phyloP scores from a whole-genome alignment of 1,140 invertebrate genomes.

The Rhynchophorus ferrugineus region DNA sequence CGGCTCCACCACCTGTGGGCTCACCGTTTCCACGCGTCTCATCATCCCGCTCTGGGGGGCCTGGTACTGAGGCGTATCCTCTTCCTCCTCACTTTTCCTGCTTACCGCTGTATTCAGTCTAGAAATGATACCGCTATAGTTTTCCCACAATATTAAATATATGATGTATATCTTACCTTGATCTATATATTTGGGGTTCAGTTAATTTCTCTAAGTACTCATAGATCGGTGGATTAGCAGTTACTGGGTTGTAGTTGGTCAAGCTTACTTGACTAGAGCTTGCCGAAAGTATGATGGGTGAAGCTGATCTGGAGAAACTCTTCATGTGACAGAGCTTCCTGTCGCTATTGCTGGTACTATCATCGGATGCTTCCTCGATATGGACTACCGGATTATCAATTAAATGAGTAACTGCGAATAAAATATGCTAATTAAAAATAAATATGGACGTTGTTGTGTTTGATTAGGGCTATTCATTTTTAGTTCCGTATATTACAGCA shows the following conservation, averaged over 20 bases:
- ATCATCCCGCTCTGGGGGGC: conserved; percentile 32
- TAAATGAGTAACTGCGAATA: conserved; percentile 18
- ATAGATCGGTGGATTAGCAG: conserved; percentile 38
- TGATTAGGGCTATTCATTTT: no score
- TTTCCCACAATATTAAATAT: background rate
- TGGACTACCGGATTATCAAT: conserved; percentile 40
- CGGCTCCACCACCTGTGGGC: conserved; percentile 34
- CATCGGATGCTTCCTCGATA: conserved; percentile 39
- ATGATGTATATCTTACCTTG: conserved; percentile 20
- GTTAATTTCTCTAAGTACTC: conserved; percentile 43
- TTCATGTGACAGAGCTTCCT: conserved; percentile 43
- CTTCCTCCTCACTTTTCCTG: conserved; percentile 26
- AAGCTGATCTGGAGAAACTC: conserved; percentile 43
- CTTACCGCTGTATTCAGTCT: conserved; percentile 37
- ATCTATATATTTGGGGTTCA: conserved; percentile 38
- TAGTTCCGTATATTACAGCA: no score
- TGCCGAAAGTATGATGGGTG: conserved; percentile 39
- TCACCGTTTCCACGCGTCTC: conserved; percentile 25
- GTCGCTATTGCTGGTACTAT: conserved; percentile 39
- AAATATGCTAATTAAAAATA: background rate
- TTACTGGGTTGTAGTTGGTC: conserved; percentile 19
- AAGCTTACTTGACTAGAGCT: conserved; percentile 41
- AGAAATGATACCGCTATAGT: background rate
- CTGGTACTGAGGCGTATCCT: conserved; percentile 32
- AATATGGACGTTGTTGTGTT: background rate